Evolutionary conservation across 1,140 invertebrate genomes (phyloP).

Genomic region (Odontomachus brunneus): DNA sequence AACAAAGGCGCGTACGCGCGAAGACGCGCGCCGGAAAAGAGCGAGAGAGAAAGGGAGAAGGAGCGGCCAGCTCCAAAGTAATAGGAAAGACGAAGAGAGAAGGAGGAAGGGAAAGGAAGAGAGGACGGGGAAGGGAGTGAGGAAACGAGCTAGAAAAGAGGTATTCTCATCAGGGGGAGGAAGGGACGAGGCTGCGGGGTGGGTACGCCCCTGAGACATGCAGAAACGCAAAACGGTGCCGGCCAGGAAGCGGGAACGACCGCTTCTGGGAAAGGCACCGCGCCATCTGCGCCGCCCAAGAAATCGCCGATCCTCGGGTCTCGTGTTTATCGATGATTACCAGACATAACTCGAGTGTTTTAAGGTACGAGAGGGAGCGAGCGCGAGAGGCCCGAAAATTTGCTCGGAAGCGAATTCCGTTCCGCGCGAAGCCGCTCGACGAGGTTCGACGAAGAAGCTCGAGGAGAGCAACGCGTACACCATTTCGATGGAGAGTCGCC

Average conservation of each 20-base stretch:
- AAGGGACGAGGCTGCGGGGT: constrained; percentile 59
- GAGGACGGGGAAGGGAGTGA: neutral
- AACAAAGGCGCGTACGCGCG: constrained; percentile 76
- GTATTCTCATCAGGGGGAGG: constrained; percentile 30
- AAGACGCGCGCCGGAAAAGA: constrained; percentile 61
- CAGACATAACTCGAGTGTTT: constrained; percentile 39
- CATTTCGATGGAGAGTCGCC: constrained; percentile 2
- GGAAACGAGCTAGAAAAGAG: constrained; percentile 18
- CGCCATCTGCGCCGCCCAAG: constrained; percentile 68
- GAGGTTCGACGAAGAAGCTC: neutral
- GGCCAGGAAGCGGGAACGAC: constrained; percentile 56
- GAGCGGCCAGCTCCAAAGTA: constrained; percentile 10
- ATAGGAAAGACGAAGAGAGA: neutral
- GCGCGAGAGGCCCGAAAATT: neutral
- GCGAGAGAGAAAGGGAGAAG: neutral
- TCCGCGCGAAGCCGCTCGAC: constrained; percentile 6
- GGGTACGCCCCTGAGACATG: constrained; percentile 68
- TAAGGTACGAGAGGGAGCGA: neutral
- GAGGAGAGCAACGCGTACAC: no score
- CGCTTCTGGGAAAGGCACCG: constrained; percentile 68
- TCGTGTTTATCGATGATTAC: constrained; percentile 65
- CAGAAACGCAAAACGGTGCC: constrained; percentile 67
- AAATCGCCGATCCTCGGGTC: constrained; percentile 58
- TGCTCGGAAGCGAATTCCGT: constrained; percentile 19
- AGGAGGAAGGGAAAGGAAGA: neutral